These are phyloP conservation scores for Dascillus cervinus DNA, from an alignment of 2,888 invertebrate species.

Conservation along the genomic window DNA sequence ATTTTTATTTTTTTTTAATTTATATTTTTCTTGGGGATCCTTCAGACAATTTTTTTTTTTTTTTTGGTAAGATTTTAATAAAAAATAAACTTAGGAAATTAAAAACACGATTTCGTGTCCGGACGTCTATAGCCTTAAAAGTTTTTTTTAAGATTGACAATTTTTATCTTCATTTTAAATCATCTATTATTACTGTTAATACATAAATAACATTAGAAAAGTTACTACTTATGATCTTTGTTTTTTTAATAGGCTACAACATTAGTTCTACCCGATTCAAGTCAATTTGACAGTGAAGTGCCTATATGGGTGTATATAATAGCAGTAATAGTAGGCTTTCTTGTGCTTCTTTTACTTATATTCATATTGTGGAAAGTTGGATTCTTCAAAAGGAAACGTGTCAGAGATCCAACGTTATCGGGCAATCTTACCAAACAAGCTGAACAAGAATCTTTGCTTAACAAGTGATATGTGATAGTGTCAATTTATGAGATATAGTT, in stretches of 20 bases:
- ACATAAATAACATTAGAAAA: constrained; percentile 13
- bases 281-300: constrained; percentile 67
- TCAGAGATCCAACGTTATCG: constrained; percentile 72
- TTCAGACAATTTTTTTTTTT: too few species aligned
- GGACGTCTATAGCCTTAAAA: too few species aligned
- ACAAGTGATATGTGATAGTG: constrained; percentile 5
- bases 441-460: constrained; percentile 25
- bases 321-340: constrained; percentile 74
- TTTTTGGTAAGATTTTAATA: too few species aligned
- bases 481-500: too few species aligned
- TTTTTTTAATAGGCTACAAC: constrained; percentile 62
- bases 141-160: too few species aligned
- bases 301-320: constrained; percentile 83
- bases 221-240: constrained; percentile 4
- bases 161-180: background rate
- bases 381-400: constrained; percentile 77
- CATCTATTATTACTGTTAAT: background rate
- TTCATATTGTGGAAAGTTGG: constrained; percentile 81
- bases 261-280: constrained; percentile 74
- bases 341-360: constrained; percentile 73
- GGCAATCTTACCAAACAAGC: constrained; percentile 45
- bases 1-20: background rate
- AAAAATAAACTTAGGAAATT: too few species aligned
- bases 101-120: too few species aligned
- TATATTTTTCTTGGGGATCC: too few species aligned